Conservation (phyloP, 2,113 vertebrate genomes). For the Bujurquina vittata region DNA sequence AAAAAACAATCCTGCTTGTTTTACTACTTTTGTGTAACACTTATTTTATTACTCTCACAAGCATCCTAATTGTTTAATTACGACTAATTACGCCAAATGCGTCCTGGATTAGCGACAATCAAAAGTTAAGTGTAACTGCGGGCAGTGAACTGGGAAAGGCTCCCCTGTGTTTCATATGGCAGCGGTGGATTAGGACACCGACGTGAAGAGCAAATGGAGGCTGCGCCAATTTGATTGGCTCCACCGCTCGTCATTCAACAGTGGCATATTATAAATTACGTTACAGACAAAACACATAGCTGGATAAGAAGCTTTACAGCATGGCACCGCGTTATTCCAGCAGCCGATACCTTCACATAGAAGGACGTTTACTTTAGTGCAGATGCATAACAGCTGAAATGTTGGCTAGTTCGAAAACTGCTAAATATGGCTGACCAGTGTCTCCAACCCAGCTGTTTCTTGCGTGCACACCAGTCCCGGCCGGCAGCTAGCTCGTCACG, state of each 20-base stretch:
- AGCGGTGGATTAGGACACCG: slow-evolving; percentile 52
- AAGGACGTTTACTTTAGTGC: not conserved
- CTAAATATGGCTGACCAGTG: slow-evolving; percentile 65
- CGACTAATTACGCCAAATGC: not conserved
- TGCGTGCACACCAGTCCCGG: slow-evolving; percentile 30
- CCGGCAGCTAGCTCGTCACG: slow-evolving; percentile 28
- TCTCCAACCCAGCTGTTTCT: slow-evolving; percentile 58
- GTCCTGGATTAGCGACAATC: not conserved
- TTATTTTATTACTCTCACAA: not conserved
- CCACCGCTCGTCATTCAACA: slow-evolving; percentile 56
- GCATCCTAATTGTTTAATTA: not conserved
- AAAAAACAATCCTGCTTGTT: not conserved
- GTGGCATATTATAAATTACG: slow-evolving; percentile 35
- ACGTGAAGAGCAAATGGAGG: slow-evolving; percentile 76
- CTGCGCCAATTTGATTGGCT: slow-evolving; percentile 65
- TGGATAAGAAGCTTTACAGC: slow-evolving; percentile 47
- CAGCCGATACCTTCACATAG: fast-evolving
- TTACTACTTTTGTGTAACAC: not conserved
- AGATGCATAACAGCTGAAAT: not conserved
- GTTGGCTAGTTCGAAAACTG: not conserved
- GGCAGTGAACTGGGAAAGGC: not conserved
- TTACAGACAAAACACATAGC: slow-evolving; percentile 40
- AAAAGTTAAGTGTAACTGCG: not conserved
- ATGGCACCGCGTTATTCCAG: not conserved
- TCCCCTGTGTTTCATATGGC: slow-evolving; percentile 51